A percentile compares a stretch with the other conserved stretches of the same genome.
Evolutionary conservation across 2,797 vertebrate genomes (phyloP).

Genomic region (Protosalanx chinensis): DNA sequence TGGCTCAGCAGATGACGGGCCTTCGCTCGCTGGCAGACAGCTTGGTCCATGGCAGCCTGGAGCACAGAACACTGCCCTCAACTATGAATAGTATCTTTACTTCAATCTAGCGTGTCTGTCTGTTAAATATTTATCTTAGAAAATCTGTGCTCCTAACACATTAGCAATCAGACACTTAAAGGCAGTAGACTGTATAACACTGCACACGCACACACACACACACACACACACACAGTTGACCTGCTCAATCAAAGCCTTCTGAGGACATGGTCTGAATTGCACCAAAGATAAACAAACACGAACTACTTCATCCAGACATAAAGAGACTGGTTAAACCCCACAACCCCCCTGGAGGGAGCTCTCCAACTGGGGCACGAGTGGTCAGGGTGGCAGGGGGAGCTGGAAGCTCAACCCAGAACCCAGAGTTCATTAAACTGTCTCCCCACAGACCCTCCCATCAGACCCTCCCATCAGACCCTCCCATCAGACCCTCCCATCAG

Average conservation of each 20-base stretch:
- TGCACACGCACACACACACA: background rate
- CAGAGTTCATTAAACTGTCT: background rate
- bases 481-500: background rate
- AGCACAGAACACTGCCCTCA: background rate
- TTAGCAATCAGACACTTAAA: background rate
- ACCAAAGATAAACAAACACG: constrained; percentile 7
- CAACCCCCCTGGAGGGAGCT: background rate
- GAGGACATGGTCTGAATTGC: constrained; percentile 7
- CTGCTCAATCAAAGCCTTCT: background rate
- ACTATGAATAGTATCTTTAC: constrained; percentile 5
- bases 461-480: background rate
- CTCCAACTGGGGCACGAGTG: no score
- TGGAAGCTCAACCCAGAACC: no score
- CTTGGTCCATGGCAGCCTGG: background rate
- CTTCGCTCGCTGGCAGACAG: background rate
- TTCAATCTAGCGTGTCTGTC: constrained; percentile 4
- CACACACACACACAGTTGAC: background rate
- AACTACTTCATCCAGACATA: no score
- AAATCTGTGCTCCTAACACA: background rate
- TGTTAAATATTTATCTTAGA: constrained; percentile 11
- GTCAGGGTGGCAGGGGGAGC: no score
- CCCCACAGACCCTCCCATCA: no score
- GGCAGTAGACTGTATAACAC: background rate
- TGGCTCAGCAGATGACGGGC: no score
- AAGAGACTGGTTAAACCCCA: background rate